Conservation (phyloP, 2,888 invertebrate genomes). For the Drosophila suboccidentalis region DNA sequence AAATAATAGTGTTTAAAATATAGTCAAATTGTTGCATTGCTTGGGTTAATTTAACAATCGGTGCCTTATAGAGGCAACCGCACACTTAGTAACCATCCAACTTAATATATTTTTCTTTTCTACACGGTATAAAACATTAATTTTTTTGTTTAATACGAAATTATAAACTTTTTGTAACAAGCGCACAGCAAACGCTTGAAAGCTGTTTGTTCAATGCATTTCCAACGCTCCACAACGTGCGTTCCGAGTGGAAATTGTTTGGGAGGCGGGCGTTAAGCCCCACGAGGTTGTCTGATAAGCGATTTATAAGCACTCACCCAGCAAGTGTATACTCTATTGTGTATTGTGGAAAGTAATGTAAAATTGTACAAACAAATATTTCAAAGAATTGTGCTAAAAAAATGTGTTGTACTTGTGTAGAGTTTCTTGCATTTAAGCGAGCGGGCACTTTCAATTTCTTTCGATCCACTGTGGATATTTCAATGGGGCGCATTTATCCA, state of each 20-base stretch:
- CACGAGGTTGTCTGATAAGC: constrained; percentile 49
- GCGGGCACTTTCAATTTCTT: constrained; percentile 56
- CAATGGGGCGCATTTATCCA: constrained; percentile 71
- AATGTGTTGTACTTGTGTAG: neutral
- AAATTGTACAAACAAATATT: neutral
- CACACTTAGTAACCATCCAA: constrained; percentile 29
- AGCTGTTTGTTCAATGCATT: constrained; percentile 70
- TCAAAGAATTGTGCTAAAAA: neutral
- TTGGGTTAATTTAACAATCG: constrained; percentile 47
- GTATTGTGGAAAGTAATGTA: constrained; percentile 14
- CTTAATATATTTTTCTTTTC: constrained; percentile 64
- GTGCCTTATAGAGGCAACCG: constrained; percentile 27
- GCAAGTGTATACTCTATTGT: neutral
- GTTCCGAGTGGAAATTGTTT: constrained; percentile 37
- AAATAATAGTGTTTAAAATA: neutral
- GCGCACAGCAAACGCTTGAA: constrained; percentile 73
- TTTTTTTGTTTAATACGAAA: constrained; percentile 80
- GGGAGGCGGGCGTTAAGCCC: constrained; percentile 33
- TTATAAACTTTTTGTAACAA: constrained; percentile 82
- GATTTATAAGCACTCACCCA: constrained; percentile 22
- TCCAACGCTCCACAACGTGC: constrained; percentile 51
- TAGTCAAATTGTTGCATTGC: neutral
- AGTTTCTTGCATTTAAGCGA: neutral
- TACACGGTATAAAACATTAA: constrained; percentile 68
- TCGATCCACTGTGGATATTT: constrained; percentile 35